Conservation (phyloP, 92 coral and sea anemone genomes). For the Epizoanthus illoricatus region DNA sequence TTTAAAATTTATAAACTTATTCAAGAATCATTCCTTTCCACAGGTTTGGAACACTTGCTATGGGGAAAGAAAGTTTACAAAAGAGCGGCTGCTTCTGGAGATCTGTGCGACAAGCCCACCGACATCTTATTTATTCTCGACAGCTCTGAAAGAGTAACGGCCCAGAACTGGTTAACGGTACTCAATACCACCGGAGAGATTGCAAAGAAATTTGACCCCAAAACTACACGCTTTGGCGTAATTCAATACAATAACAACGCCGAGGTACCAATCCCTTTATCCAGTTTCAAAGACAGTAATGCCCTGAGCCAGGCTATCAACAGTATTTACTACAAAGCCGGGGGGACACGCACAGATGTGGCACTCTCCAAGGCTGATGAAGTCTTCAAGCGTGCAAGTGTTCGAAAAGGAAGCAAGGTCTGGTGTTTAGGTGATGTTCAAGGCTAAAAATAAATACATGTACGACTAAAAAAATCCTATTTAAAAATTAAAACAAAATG, state of each 20-base stretch:
- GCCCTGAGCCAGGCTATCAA: conserved; percentile 61
- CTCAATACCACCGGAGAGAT: conserved; percentile 64
- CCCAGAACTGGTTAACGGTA: conserved; percentile 77
- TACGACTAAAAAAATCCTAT: background rate
- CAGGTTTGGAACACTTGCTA: background rate
- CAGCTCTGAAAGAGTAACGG: conserved; percentile 90
- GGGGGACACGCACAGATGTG: conserved; percentile 88
- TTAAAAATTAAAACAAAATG: background rate
- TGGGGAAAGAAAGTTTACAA: background rate
- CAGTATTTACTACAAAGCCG: conserved; percentile 77
- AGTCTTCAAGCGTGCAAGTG: conserved; percentile 69
- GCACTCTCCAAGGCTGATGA: conserved; percentile 74
- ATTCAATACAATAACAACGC: conserved; percentile 79
- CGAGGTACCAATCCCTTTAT: conserved; percentile 68
- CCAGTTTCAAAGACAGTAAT: conserved; percentile 58
- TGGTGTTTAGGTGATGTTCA: background rate
- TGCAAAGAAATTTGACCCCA: conserved; percentile 60
- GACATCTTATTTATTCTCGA: conserved; percentile 86
- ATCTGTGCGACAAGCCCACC: conserved; percentile 69
- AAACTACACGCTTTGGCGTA: conserved; percentile 73
- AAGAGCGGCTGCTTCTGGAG: background rate
- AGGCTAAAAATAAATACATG: background rate
- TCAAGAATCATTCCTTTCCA: background rate
- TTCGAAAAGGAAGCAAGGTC: conserved; percentile 73
- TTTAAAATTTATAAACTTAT: background rate